Base-by-base conservation (phyloP, 2,113 vertebrate species). In the Dromiciops gliroides region DNA sequence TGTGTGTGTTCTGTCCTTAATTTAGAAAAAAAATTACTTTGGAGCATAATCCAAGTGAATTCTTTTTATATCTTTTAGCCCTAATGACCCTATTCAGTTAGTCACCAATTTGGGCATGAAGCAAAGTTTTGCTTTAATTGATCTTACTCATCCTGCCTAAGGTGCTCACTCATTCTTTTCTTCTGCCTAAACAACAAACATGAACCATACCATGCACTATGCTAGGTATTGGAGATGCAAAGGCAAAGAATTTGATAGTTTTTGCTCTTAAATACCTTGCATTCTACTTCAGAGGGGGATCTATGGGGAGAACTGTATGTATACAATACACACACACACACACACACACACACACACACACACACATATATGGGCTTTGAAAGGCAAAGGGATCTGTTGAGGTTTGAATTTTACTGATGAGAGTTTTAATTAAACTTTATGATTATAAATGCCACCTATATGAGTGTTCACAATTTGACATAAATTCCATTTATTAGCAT, bases 61-160 rank as follows among this genome's bases (percentile, higher is more conserved):
- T 44, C 67, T 83, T 92, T 94, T 89, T 90, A 93, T 22, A 90
- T 10, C 44, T 67, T 96, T 90, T 60, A 94, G 49, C 48, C 48
- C 26, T 51, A 94, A 92, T 37, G 95, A 89, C 48, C 60, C 56
- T 89, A 83, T 44, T 83, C 37, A 83, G 67, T n/a, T 22, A 44
- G 14, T 83, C 67, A 44, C 16, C 37, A 44, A 83, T 22, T 44
- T 83, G 67, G n/a, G 1, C 16, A 22, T 23, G n/a, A 83, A 83
- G 37, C 67, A 83, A 19, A 83, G n/a, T 83, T 83, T 83, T 44
- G 6, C 67, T 28, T 83, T 83, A 44, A 83, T 83, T 83, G 37
- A 83, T 83, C 67, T 44, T 83, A 44, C 14, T n/a, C 44, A 83
- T 83, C n/a, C 37, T 83, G 67, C 19, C n/a, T n/a, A 14, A 37